Evolutionary conservation across 2,888 invertebrate genomes (phyloP).

Genomic region (Boloria euphrosyne): DNA sequence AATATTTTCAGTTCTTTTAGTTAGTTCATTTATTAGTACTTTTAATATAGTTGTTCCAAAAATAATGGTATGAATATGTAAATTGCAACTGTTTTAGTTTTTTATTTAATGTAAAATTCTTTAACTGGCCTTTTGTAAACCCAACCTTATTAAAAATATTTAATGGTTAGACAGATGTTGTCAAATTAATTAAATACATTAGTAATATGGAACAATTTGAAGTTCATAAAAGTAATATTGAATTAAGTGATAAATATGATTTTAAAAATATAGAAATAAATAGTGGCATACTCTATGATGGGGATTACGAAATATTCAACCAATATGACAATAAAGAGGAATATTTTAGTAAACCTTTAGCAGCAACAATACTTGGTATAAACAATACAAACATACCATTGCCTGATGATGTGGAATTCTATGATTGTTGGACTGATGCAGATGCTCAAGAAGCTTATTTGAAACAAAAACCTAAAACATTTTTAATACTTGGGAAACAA

Average conservation of each 20-base stretch:
- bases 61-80: no score
- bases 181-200: neutral
- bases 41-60: no score
- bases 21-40: no score
- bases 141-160: neutral
- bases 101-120: no score
- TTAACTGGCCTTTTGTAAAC: neutral
- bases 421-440: constrained; percentile 75
- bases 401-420: constrained; percentile 45
- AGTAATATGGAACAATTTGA: constrained; percentile 32
- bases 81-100: no score
- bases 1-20: no score
- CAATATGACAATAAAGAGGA: constrained; percentile 36
- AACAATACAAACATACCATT: constrained; percentile 64
- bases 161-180: neutral
- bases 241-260: constrained; percentile 52
- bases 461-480: constrained; percentile 77
- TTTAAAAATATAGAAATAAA: constrained; percentile 48
- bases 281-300: constrained; percentile 52
- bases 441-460: constrained; percentile 78
- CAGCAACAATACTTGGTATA: constrained; percentile 62
- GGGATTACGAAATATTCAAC: constrained; percentile 46
- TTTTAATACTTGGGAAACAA: constrained; percentile 84
- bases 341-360: constrained; percentile 49
- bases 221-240: constrained; percentile 52